A percentile compares a stretch with the other conserved stretches of the same genome.
Evolutionary conservation across 2,797 vertebrate genomes (phyloP).

Genomic region (Discoglossus pictus): DNA sequence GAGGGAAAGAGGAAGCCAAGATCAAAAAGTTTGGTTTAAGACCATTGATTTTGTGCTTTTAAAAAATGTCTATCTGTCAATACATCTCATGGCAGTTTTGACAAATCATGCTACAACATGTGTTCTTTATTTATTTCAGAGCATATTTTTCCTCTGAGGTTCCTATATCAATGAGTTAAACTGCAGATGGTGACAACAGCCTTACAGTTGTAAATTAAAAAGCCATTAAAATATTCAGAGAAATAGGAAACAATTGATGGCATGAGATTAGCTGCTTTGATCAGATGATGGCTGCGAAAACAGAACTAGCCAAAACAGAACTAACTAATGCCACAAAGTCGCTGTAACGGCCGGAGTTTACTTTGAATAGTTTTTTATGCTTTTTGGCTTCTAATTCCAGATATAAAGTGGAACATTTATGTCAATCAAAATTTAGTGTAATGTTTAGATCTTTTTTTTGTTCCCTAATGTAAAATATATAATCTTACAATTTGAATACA

Average conservation of each 20-base stretch:
- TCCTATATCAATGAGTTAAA: background rate
- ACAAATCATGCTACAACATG: background rate
- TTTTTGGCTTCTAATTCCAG: background rate
- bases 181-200: background rate
- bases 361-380: too few relatives aligned
- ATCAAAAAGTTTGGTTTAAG: too few relatives aligned
- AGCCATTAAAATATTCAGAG: background rate
- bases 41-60: too few relatives aligned
- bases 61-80: too few relatives aligned
- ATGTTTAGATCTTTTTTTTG: conserved; percentile 1
- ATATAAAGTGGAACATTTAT: background rate
- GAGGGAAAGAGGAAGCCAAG: too few relatives aligned
- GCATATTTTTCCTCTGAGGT: background rate
- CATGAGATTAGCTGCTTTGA: background rate
- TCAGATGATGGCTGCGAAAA: background rate
- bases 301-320: too few relatives aligned
- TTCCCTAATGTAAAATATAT: background rate
- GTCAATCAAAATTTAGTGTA: background rate
- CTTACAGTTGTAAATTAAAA: background rate
- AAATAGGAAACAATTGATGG: background rate
- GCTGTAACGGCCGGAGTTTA: too few relatives aligned
- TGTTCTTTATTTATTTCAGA: background rate
- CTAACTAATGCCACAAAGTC: too few relatives aligned
- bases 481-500: background rate
- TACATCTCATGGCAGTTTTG: too few relatives aligned